phyloP scores from a whole-genome alignment of 2,797 vertebrate genomes.

The Falco berigora region DNA sequence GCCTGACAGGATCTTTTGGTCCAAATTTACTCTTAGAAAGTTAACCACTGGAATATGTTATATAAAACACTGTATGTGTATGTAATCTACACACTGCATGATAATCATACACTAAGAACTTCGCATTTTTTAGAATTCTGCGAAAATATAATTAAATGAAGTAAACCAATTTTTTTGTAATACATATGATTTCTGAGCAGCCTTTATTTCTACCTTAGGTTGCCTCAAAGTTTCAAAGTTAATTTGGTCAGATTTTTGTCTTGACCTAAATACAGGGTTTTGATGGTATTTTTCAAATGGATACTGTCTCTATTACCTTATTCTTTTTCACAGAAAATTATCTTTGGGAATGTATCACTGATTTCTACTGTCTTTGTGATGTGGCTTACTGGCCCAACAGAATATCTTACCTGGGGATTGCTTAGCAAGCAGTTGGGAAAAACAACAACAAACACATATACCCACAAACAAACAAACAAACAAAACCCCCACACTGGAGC shows the following conservation, averaged over 20 bases:
- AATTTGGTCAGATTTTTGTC: neutral
- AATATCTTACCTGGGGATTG: neutral
- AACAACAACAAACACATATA: neutral
- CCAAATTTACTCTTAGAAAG: neutral
- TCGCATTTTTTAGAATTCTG: neutral
- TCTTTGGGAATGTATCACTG: neutral
- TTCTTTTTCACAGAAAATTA: neutral
- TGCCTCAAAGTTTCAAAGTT: neutral
- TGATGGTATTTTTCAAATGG: neutral
- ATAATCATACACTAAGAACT: neutral
- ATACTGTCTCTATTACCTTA: neutral
- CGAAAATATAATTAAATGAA: neutral
- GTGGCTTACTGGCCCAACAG: neutral
- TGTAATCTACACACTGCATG: neutral
- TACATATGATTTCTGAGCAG: neutral
- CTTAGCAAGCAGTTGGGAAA: neutral
- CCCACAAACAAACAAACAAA: neutral
- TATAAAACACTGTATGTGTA: neutral
- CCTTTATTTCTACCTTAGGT: neutral
- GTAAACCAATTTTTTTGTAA: neutral
- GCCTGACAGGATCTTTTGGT: neutral
- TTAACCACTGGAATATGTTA: neutral
- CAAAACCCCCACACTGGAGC: neutral
- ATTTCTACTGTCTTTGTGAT: neutral
- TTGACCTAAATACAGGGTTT: neutral